Evolutionary conservation across 2,888 invertebrate genomes (phyloP).

Genomic region (Diaphora mendica): DNA sequence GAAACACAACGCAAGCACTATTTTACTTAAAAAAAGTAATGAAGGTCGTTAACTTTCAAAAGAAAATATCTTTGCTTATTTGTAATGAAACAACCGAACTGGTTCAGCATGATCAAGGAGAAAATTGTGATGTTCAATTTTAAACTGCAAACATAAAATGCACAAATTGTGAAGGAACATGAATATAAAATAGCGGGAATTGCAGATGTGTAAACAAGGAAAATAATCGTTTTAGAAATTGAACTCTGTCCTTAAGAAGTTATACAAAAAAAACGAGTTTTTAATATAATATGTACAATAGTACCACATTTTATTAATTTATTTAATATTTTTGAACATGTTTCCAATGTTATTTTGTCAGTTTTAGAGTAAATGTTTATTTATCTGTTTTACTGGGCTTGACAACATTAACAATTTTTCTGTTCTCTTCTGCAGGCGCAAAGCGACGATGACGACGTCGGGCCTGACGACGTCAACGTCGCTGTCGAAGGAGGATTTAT

Average conservation of each 20-base stretch:
- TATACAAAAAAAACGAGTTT: too few species aligned
- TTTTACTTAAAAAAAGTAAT: slow-evolving; percentile 34
- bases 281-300: too few species aligned
- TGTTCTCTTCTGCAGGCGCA: slow-evolving; percentile 90
- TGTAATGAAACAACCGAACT: neutral
- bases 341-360: neutral
- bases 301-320: too few species aligned
- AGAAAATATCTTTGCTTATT: neutral
- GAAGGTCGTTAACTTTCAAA: slow-evolving; percentile 11
- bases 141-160: too few species aligned
- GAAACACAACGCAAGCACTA: too few species aligned
- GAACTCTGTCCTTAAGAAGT: neutral
- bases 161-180: too few species aligned
- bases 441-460: slow-evolving; percentile 98
- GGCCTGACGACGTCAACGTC: slow-evolving; percentile 97
- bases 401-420: slow-evolving; percentile 12
- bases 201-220: neutral
- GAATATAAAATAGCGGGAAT: neutral
- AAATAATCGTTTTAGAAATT: neutral
- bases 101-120: too few species aligned
- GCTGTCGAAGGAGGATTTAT: slow-evolving; percentile 98
- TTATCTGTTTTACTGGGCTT: neutral
- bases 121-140: too few species aligned
- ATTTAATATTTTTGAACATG: neutral
- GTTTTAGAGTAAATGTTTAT: neutral